Conservation (phyloP, 2,113 vertebrate genomes). For the Pachypanchax playfairii region DNA sequence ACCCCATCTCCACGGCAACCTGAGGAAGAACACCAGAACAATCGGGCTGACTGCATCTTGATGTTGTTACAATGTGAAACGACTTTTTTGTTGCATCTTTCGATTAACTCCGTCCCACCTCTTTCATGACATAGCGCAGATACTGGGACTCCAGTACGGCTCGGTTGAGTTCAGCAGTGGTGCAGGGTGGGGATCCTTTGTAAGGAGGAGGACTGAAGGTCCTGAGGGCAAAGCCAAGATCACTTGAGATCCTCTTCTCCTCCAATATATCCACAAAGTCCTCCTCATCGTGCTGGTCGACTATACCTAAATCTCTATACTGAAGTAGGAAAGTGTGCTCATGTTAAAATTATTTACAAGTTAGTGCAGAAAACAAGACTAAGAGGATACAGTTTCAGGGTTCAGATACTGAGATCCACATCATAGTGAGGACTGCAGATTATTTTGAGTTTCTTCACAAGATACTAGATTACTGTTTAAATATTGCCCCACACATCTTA, state of each 20-base stretch:
- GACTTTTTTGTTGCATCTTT: neutral
- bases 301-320: constrained; percentile 29
- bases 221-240: constrained; percentile 88
- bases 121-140: constrained; percentile 83
- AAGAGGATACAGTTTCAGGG: neutral
- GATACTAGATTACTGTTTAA: no score
- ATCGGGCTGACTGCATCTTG: neutral
- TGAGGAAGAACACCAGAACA: constrained; percentile 39
- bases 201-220: constrained; percentile 85
- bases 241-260: constrained; percentile 85
- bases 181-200: constrained; percentile 79
- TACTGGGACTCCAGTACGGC: constrained; percentile 88
- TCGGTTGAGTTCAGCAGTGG: constrained; percentile 81
- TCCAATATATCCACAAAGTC: constrained; percentile 90
- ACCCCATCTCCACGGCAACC: constrained; percentile 85
- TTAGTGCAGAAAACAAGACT: neutral
- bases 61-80: neutral
- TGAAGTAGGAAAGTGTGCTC: constrained; percentile 8
- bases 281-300: constrained; percentile 69
- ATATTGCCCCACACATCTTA: neutral
- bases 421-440: no score
- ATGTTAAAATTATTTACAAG: neutral
- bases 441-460: no score
- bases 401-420: no score
- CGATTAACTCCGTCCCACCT: constrained; percentile 80